These are phyloP conservation scores for Parazoanthus atlanticus DNA, from an alignment of 92 coral and sea anemone genomes.

Conservation along the genomic window DNA sequence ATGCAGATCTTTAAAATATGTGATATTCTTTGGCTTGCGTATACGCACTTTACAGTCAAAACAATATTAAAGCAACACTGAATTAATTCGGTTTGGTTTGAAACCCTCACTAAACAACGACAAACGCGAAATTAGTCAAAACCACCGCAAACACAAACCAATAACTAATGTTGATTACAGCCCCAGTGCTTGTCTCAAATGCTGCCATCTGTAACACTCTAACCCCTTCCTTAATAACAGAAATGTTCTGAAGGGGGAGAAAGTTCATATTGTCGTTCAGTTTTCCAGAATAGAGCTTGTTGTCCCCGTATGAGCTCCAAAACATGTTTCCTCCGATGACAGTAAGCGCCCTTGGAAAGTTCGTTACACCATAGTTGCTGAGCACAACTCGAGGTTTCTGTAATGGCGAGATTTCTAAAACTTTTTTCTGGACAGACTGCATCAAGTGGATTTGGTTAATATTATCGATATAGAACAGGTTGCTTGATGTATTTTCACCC, in stretches of 20 bases:
- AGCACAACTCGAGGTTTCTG: not conserved
- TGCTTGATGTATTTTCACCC: not conserved
- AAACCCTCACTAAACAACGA: too few relatives aligned
- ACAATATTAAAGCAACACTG: too few relatives aligned
- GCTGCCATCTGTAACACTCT: not conserved
- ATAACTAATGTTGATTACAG: not conserved
- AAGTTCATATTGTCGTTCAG: not conserved
- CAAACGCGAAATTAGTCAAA: not conserved
- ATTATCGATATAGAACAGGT: not conserved
- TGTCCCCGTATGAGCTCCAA: slow-evolving; percentile 1
- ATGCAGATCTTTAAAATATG: too few relatives aligned
- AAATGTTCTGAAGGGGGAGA: not conserved
- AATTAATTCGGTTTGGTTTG: too few relatives aligned
- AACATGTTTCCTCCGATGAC: not conserved
- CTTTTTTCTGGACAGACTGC: not conserved
- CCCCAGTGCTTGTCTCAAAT: not conserved
- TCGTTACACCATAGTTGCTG: not conserved
- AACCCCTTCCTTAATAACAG: not conserved
- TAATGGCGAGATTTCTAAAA: not conserved
- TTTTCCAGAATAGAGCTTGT: not conserved
- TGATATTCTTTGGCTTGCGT: too few relatives aligned
- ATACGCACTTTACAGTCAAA: too few relatives aligned
- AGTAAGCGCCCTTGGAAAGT: not conserved
- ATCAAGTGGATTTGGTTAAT: not conserved
- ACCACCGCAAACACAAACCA: not conserved